These are phyloP conservation scores for Clepsis dumicolana DNA, from an alignment of 2,888 invertebrate genomes.

Conservation along the genomic window DNA sequence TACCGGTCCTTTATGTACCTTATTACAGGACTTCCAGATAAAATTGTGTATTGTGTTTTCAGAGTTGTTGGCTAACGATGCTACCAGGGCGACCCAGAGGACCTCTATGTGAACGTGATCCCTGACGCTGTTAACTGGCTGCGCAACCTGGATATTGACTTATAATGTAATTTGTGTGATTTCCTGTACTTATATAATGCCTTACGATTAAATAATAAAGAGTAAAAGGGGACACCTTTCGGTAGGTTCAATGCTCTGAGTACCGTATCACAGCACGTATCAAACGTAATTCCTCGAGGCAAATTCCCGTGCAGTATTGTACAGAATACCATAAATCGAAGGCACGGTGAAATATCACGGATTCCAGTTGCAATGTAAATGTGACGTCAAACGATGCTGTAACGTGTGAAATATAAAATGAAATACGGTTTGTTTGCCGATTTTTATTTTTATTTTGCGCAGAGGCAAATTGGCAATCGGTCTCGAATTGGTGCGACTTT, in stretches of 20 bases:
- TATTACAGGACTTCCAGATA: too few species aligned
- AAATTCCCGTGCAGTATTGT: slow-evolving; percentile 31
- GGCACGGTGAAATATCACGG: slow-evolving; percentile 24
- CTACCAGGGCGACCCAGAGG: too few species aligned
- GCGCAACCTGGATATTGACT: too few species aligned
- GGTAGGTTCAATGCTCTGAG: background rate
- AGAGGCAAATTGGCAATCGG: background rate
- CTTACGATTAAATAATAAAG: too few species aligned
- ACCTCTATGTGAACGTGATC: too few species aligned
- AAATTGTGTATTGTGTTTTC: too few species aligned
- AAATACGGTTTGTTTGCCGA: background rate
- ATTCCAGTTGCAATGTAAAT: slow-evolving; percentile 32
- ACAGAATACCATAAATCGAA: slow-evolving; percentile 35
- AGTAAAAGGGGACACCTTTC: too few species aligned
- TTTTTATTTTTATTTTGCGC: background rate
- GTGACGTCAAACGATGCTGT: slow-evolving; percentile 14
- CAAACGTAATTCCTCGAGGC: slow-evolving; percentile 32
- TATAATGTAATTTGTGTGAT: too few species aligned
- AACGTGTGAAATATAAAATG: background rate
- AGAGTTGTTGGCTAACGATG: too few species aligned
- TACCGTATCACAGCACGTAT: slow-evolving; percentile 28
- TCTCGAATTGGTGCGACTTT: background rate
- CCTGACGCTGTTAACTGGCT: too few species aligned
- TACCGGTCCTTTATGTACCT: too few species aligned
- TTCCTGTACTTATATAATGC: too few species aligned